A percentile compares a stretch with the other conserved stretches of the same genome.
These are phyloP conservation scores for silkworm (Bombyx mori) DNA, from an alignment of 1,140 invertebrate genomes.

Conservation along the genomic window ASM3026992v2 NC_085110.1:17169001-17169500, in stretches of 20 bases:
- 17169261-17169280: conserved; percentile 54
- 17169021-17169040: neutral
- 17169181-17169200: conserved; percentile 35
- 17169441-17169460: neutral
- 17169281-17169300: conserved; percentile 66
- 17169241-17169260: conserved; percentile 57
- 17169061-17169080: too few species aligned
- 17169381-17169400: neutral
- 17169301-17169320: conserved; percentile 43
- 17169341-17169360: conserved; percentile 2
- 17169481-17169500: too few species aligned
- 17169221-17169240: conserved; percentile 44
- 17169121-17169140: neutral
- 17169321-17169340: conserved; percentile 9
- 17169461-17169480: too few species aligned
- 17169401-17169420: neutral
- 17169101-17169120: neutral
- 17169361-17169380: neutral
- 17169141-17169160: neutral
- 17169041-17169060: neutral
- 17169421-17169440: neutral
- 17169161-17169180: conserved; percentile 15
- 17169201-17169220: conserved; percentile 53
- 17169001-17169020: too few species aligned
- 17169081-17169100: neutral